These are phyloP conservation scores for Holotrichia oblita DNA, from an alignment of 1,140 invertebrate species.

Conservation along the genomic window DNA sequence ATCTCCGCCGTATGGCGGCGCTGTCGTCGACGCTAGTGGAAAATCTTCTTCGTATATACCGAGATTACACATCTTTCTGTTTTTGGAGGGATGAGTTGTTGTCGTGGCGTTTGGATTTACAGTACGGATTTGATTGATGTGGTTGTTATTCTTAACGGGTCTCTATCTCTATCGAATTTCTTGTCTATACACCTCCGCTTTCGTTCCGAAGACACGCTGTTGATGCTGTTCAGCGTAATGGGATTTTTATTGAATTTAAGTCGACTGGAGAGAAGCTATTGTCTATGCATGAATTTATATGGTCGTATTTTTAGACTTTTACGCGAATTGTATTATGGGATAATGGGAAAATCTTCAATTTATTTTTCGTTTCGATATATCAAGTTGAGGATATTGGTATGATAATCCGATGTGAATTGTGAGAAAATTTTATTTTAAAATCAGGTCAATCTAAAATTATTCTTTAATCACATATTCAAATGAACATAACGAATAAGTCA, in stretches of 20 bases:
- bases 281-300: not conserved
- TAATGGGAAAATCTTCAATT: too few species aligned
- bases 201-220: not conserved
- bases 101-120: not conserved
- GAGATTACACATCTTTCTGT: not conserved
- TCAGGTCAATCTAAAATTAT: too few species aligned
- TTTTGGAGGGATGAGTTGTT: slow-evolving; percentile 7
- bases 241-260: slow-evolving; percentile 35
- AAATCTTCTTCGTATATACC: not conserved
- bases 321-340: too few species aligned
- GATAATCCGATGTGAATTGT: too few species aligned
- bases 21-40: not conserved
- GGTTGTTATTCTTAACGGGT: slow-evolving; percentile 13
- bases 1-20: not conserved
- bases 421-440: too few species aligned
- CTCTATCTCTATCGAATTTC: not conserved
- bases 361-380: too few species aligned
- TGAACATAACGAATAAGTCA: too few species aligned
- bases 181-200: not conserved
- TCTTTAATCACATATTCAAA: too few species aligned
- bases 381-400: too few species aligned
- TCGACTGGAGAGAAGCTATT: not conserved
- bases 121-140: not conserved
- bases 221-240: not conserved
- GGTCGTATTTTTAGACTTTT: not conserved